Conservation (phyloP, 2,797 vertebrate genomes). For the Setipinna tenuifilis region DNA sequence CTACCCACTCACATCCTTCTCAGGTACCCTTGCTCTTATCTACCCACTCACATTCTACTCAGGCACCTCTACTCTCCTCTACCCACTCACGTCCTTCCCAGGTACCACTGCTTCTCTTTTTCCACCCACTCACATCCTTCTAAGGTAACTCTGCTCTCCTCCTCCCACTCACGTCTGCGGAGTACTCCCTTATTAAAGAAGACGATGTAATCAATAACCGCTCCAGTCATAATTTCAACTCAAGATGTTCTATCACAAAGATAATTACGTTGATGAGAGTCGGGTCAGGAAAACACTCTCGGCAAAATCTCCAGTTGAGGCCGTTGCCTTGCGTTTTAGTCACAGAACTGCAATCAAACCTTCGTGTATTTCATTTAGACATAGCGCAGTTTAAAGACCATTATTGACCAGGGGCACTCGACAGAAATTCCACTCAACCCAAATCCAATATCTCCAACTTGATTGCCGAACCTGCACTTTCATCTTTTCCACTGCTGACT, state of each 20-base stretch:
- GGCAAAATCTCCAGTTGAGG: neutral
- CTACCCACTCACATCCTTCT: conserved; percentile 12
- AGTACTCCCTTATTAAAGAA: neutral
- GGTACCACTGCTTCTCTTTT: too few species aligned
- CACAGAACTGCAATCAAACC: conserved; percentile 3
- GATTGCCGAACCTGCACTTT: conserved; percentile 15
- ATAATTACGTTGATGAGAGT: conserved; percentile 4
- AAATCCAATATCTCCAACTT: conserved; percentile 26
- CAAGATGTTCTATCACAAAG: neutral
- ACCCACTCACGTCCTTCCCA: neutral
- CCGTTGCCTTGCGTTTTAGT: neutral
- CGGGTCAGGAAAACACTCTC: neutral
- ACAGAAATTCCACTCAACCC: conserved; percentile 22
- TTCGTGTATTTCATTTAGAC: conserved; percentile 14
- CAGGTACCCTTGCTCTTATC: neutral
- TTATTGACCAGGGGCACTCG: conserved; percentile 13
- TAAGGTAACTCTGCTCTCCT: neutral
- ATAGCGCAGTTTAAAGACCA: conserved; percentile 15
- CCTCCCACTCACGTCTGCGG: neutral
- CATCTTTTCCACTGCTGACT: conserved; percentile 19
- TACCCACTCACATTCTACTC: too few species aligned
- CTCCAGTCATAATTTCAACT: neutral
- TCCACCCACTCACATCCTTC: neutral
- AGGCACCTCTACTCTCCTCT: too few species aligned
- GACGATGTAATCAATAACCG: conserved; percentile 10